These are phyloP conservation scores for Myotis planiceps DNA, from an alignment of 2,797 vertebrate genomes.

Conservation along the genomic window DNA sequence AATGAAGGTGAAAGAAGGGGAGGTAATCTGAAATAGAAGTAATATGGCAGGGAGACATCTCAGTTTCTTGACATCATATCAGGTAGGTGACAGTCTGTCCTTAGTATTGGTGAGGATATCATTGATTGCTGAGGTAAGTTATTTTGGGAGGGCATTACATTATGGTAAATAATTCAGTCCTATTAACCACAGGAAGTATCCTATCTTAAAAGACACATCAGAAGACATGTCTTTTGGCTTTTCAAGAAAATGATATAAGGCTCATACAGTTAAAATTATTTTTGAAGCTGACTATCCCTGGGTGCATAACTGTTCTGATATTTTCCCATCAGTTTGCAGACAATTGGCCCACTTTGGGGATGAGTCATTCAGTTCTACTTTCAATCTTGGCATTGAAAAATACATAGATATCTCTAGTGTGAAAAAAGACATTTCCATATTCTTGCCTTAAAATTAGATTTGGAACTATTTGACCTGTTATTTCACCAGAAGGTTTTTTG, in stretches of 20 bases:
- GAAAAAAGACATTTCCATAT: conserved; percentile 44
- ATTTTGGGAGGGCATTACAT: conserved; percentile 35
- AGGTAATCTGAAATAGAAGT: background rate
- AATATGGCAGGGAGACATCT: background rate
- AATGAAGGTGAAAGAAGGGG: background rate
- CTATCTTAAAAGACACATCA: conserved; percentile 25
- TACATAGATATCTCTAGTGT: conserved; percentile 19
- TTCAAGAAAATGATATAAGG: conserved; percentile 70
- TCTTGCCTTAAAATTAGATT: conserved; percentile 61
- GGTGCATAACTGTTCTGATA: conserved; percentile 32
- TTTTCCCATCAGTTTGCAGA: conserved; percentile 66
- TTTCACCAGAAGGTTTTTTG: conserved; percentile 31
- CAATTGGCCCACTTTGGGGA: conserved; percentile 68
- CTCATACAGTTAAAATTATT: conserved; percentile 64
- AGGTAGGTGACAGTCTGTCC: background rate
- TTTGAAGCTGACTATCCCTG: conserved; percentile 45
- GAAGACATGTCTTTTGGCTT: conserved; percentile 51
- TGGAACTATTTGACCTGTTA: conserved; percentile 51
- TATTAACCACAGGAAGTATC: conserved; percentile 42
- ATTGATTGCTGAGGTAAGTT: conserved; percentile 21
- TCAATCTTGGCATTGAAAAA: conserved; percentile 62
- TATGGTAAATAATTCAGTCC: conserved; percentile 60
- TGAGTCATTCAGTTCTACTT: conserved; percentile 73
- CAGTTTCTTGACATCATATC: background rate
- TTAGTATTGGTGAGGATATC: background rate